Conservation (phyloP, 2,888 invertebrate species). For the Drosophila pegasa region DNA sequence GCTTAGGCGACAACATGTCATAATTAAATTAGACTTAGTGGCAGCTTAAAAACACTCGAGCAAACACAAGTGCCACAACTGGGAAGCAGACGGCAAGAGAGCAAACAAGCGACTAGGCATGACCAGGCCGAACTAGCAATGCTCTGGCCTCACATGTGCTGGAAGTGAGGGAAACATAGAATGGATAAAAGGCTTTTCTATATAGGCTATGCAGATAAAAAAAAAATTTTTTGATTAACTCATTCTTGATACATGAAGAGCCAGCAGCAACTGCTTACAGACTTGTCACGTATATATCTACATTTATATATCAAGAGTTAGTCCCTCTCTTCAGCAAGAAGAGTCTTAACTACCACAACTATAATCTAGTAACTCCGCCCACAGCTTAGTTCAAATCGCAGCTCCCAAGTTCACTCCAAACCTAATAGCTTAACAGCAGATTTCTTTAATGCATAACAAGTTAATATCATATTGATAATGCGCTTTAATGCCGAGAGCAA, state of each 20-base stretch:
- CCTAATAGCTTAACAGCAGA: not conserved
- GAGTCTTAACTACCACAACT: not conserved
- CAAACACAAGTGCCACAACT: slow-evolving; percentile 56
- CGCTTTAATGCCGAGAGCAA: not conserved
- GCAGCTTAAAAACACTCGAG: slow-evolving; percentile 72
- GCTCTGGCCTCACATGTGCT: slow-evolving; percentile 1
- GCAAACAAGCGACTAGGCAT: slow-evolving; percentile 6
- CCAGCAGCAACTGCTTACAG: not conserved
- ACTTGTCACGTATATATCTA: not conserved
- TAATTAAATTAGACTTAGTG: slow-evolving; percentile 80
- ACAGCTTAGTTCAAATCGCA: not conserved
- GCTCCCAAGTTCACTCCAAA: not conserved
- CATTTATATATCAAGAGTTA: not conserved
- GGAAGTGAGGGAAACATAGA: too few species aligned
- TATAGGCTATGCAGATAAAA: not conserved
- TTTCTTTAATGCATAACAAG: slow-evolving; percentile 3
- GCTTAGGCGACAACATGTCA: slow-evolving; percentile 72
- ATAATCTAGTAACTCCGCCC: not conserved
- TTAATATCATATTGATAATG: slow-evolving; percentile 7
- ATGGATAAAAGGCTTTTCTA: too few species aligned
- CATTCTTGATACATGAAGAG: not conserved
- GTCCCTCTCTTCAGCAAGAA: not conserved
- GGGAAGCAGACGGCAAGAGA: slow-evolving; percentile 16
- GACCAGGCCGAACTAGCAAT: not conserved
- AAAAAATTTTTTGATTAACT: not conserved